phyloP scores from a whole-genome alignment of 2,797 vertebrate species.

The Galago senegalensis region DNA sequence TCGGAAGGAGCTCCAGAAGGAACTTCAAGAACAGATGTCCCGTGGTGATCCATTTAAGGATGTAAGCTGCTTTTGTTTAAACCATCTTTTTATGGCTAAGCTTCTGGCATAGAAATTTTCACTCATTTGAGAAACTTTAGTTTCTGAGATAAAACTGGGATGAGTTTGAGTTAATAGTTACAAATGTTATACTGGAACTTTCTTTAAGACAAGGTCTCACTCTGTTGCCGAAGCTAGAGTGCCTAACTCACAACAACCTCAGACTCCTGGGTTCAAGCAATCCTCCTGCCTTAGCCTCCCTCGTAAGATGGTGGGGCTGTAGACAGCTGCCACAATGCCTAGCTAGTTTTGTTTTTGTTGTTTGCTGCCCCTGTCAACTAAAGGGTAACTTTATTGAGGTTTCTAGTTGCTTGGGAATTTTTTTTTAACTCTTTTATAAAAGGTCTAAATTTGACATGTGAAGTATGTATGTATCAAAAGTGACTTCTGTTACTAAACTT shows the following conservation, averaged over 20 bases:
- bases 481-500: slow-evolving; percentile 18
- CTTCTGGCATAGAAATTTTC: not conserved
- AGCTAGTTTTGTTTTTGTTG: no score
- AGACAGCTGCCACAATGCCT: no score
- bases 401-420: not conserved
- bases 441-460: not conserved
- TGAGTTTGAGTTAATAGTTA: slow-evolving; percentile 15
- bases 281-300: no score
- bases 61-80: slow-evolving; percentile 87
- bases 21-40: slow-evolving; percentile 97
- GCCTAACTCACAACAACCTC: no score
- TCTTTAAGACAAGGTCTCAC: no score
- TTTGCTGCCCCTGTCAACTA: no score
- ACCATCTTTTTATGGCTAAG: not conserved
- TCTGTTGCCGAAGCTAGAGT: no score
- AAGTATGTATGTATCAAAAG: not conserved
- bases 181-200: not conserved
- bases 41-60: slow-evolving; percentile 96
- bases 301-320: no score
- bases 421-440: not conserved
- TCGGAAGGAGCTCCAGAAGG: slow-evolving; percentile 97
- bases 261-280: no score
- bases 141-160: not conserved
- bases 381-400: no score
- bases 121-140: not conserved